Evolutionary conservation across 2,113 vertebrate species (phyloP), one percentile per base, ranked within the genome.

Genomic region (Oncorhynchus tshawytscha): DNA sequence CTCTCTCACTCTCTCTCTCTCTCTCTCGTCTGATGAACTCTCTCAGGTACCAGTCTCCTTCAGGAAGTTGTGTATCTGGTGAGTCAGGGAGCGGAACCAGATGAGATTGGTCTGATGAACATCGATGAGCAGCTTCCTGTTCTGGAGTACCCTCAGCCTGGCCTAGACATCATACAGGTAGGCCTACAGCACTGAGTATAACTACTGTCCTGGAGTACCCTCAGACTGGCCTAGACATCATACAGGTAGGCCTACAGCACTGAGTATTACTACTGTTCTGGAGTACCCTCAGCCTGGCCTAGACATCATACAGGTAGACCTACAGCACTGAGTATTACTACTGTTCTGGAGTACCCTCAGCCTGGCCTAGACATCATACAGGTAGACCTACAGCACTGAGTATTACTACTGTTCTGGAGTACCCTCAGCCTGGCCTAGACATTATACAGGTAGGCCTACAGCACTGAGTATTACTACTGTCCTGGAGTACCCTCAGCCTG

Each of bases 71-170:
- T 99, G 1, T 99, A 98, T 91, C 88, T 99, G 6, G 97, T 99
- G 87, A 99, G 97, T 89, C 98, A 99, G 90, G 98, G 97, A 27
- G 97, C 95, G 0, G 97, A 99, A 88, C 97, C 97, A 0, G 97
- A 99, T 74, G 98, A 99, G 89, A 98, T 99, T 2, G 97, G 97
- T 80, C 88, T 99, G 49, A 98, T 99, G 97, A 99, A 99, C 91
- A 99, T 99, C 22, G 97, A 99, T 59, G 98, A 99, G 78, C 97
- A 99, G 78, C 95, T 99, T 70, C 98, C 98, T 0, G 98, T 99
- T 68, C 84, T 99, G 75, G 98, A 99, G 83, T 99, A 99, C 74
- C 98, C 98, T 0, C 97, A 98, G 74, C 98, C 98, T 0, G 98
- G 98, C 9, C 93, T 99, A 84, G 98, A 99, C 76, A 97, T 99